Evolutionary conservation across 2,797 vertebrate species (phyloP).

Genomic region (Acipenser oxyrinchus): DNA sequence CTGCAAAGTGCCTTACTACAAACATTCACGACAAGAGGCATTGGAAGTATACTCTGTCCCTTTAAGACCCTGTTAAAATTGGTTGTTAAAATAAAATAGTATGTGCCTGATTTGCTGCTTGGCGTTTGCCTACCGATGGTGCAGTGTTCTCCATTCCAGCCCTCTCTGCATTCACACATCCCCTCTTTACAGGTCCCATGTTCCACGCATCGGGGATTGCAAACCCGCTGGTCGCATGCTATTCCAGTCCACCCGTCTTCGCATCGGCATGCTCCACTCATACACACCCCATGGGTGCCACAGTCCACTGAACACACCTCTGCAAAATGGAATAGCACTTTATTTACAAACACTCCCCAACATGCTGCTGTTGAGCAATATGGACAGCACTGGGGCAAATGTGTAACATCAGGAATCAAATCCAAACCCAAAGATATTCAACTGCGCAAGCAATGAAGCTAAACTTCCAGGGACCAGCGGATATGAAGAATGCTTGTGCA

Average conservation of each 20-base stretch:
- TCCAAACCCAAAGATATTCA: not conserved
- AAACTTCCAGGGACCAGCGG: not conserved
- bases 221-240: conserved; percentile 93
- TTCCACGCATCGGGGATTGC: conserved; percentile 93
- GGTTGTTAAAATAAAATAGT: conserved; percentile 77
- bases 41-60: conserved; percentile 4
- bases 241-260: conserved; percentile 97
- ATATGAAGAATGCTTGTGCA: too few species aligned
- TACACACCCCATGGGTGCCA: conserved; percentile 94
- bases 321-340: conserved; percentile 38
- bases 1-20: too few species aligned
- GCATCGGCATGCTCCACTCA: conserved; percentile 90
- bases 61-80: conserved; percentile 29
- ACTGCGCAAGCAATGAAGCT: not conserved
- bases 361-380: not conserved
- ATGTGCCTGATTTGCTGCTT: conserved; percentile 70
- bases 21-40: not conserved
- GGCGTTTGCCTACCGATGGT: conserved; percentile 93
- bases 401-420: not conserved
- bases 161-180: conserved; percentile 98
- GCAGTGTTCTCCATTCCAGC: conserved; percentile 99
- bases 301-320: conserved; percentile 98
- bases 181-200: conserved; percentile 98
- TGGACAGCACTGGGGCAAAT: not conserved
- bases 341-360: conserved; percentile 2